phyloP scores from a whole-genome alignment of 2,888 invertebrate genomes.

The Xiphydria camelus region DNA sequence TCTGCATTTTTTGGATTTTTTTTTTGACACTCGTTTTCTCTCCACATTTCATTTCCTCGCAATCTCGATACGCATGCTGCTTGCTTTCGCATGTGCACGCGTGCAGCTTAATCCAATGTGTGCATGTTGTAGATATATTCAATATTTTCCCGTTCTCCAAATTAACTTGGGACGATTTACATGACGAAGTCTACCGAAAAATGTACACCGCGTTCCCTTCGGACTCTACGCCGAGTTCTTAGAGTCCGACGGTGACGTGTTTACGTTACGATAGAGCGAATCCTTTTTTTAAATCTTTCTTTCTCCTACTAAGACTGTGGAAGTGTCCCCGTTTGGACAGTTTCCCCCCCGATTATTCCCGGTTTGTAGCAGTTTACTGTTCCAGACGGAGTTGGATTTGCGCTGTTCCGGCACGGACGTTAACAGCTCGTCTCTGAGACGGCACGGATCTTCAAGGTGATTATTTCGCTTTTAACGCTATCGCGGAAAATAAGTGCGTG shows the following conservation, averaged over 20 bases:
- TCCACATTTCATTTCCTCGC: conserved; percentile 9
- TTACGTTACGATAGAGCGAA: conserved; percentile 25
- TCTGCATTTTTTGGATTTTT: conserved; percentile 2
- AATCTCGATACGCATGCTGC: conserved; percentile 17
- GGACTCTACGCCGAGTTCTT: conserved; percentile 19
- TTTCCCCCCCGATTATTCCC: conserved; percentile 28
- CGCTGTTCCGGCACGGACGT: conserved; percentile 48
- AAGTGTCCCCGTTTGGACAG: conserved; percentile 23
- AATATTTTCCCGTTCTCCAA: too few species aligned
- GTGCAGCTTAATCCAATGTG: too few species aligned
- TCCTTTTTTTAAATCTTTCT: conserved; percentile 3
- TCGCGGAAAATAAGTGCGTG: too few species aligned
- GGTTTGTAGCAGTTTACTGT: conserved; percentile 50
- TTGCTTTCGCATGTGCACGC: too few species aligned
- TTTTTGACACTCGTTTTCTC: too few species aligned
- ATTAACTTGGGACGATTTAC: too few species aligned
- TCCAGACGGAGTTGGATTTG: conserved; percentile 52
- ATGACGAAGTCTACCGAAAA: too few species aligned
- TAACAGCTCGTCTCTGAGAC: conserved; percentile 40
- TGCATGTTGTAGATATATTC: too few species aligned
- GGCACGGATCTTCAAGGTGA: conserved; percentile 50
- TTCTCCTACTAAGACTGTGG: too few species aligned
- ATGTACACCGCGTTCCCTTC: conserved; percentile 14
- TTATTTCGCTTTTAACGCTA: conserved; percentile 17
- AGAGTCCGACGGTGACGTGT: conserved; percentile 25